These are phyloP conservation scores for Aldabrachelys gigantea DNA, from an alignment of 2,113 vertebrate species.

Conservation along the genomic window DNA sequence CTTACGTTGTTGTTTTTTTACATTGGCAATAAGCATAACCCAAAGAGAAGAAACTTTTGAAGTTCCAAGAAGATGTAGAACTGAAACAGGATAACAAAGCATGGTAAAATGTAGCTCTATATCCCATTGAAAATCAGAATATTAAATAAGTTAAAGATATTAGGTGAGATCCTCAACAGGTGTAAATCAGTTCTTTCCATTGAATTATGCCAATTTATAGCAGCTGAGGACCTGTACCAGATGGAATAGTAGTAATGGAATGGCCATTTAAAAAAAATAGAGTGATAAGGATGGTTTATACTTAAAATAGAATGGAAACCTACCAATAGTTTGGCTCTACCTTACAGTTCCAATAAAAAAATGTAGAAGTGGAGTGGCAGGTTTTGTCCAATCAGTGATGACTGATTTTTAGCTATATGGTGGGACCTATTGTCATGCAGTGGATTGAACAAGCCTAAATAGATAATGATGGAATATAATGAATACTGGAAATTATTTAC, in stretches of 20 bases:
- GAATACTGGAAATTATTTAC: neutral
- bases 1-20: accelerated
- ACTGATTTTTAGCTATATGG: neutral
- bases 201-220: neutral
- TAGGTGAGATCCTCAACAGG: neutral
- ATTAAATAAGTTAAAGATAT: neutral
- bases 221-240: neutral
- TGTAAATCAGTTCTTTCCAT: neutral
- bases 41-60: neutral
- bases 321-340: neutral
- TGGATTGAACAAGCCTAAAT: neutral
- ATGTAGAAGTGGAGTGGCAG: neutral
- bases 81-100: neutral
- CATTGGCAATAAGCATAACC: neutral
- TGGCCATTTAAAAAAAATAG: neutral
- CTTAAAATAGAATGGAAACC: neutral
- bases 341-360: neutral
- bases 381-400: neutral
- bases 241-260: neutral
- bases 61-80: neutral
- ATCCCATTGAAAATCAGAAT: neutral
- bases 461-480: slow-evolving; percentile 9
- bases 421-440: neutral
- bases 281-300: neutral
- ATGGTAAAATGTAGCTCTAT: neutral